Evolutionary conservation across 2,113 vertebrate genomes (phyloP).

Genomic region (Geococcyx californianus): DNA sequence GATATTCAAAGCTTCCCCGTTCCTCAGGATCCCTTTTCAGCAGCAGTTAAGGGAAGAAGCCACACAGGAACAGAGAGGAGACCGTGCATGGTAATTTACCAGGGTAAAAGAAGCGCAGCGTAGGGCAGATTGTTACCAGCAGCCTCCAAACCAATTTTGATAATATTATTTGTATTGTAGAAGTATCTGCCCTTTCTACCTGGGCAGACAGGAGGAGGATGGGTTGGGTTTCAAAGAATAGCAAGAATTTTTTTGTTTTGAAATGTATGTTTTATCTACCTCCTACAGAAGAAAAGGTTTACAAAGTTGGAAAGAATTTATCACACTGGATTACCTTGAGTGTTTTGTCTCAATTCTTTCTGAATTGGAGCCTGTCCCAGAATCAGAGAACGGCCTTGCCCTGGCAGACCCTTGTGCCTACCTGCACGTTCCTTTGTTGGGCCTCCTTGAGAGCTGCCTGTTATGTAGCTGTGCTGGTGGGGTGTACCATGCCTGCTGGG

Average conservation of each 20-base stretch:
- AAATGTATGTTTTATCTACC: neutral
- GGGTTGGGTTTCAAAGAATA: neutral
- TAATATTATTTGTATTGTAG: neutral
- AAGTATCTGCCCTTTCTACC: neutral
- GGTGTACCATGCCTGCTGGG: accelerated
- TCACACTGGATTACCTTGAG: neutral
- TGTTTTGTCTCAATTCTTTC: neutral
- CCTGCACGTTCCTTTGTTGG: neutral
- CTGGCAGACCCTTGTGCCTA: neutral
- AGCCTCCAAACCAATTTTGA: neutral
- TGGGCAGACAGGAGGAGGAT: neutral
- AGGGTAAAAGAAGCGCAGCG: neutral
- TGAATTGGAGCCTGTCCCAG: neutral
- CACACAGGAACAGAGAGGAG: neutral
- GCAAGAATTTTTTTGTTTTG: neutral
- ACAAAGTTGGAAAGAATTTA: neutral
- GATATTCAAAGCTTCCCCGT: neutral
- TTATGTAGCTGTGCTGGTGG: neutral
- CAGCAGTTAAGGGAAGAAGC: neutral
- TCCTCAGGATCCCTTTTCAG: neutral
- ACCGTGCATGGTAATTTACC: neutral
- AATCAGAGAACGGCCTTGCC: neutral
- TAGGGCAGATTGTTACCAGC: neutral
- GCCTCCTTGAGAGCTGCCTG: neutral
- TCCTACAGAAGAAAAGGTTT: neutral